Evolutionary conservation across 2,113 vertebrate genomes (phyloP).

Genomic region (Neolamprologus fasciatus): DNA sequence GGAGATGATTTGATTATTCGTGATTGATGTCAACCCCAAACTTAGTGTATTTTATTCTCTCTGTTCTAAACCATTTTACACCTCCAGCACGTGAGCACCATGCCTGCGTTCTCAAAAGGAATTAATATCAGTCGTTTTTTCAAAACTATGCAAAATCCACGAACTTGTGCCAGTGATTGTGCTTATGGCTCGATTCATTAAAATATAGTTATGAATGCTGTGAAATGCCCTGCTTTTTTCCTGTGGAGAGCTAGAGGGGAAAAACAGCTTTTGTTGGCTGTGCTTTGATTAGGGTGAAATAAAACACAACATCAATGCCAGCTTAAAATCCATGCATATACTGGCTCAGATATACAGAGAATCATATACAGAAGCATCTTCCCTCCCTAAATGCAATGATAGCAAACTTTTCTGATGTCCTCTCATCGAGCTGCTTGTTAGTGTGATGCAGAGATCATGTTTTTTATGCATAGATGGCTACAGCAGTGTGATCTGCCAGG

Average conservation of each 20-base stretch:
- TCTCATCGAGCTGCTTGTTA: neutral
- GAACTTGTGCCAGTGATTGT: neutral
- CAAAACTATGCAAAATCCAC: neutral
- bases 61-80: slow-evolving; percentile 19
- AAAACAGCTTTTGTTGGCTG: slow-evolving; percentile 19
- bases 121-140: neutral
- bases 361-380: neutral
- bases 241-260: neutral
- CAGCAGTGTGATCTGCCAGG: neutral
- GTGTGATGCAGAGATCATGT: neutral
- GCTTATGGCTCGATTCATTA: neutral
- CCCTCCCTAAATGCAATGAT: neutral
- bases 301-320: neutral
- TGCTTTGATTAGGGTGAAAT: slow-evolving; percentile 24
- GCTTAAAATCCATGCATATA: neutral
- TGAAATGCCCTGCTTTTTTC: neutral
- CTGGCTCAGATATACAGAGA: neutral
- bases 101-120: neutral
- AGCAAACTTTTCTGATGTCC: neutral
- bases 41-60: slow-evolving; percentile 19
- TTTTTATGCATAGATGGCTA: neutral
- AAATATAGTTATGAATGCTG: neutral
- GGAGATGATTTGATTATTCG: slow-evolving; percentile 47
- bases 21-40: slow-evolving; percentile 39
- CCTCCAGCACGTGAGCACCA: neutral